Percentiles rank a stretch among this genome's conserved stretches.
Evolutionary conservation across 2,888 invertebrate genomes (phyloP).

Genomic region (Cyclophora albipunctata): DNA sequence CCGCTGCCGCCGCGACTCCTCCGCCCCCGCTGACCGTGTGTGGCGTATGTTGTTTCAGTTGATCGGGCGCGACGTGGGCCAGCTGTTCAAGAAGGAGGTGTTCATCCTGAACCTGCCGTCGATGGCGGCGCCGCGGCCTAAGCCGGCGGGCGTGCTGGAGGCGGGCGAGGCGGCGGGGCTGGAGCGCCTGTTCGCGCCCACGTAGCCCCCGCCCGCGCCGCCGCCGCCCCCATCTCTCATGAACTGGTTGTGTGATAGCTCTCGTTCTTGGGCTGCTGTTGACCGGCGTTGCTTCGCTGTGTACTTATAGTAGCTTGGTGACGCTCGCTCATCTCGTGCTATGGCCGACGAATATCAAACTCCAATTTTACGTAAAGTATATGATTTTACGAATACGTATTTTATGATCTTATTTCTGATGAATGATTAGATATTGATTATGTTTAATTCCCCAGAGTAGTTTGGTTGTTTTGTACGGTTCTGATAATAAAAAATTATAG

Average conservation of each 20-base stretch:
- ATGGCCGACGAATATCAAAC: background rate
- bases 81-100: conserved; percentile 90
- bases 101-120: conserved; percentile 89
- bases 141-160: conserved; percentile 50
- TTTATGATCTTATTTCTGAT: background rate
- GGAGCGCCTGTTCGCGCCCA: conserved; percentile 52
- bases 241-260: background rate
- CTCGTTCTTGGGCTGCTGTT: background rate
- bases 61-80: conserved; percentile 89
- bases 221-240: background rate
- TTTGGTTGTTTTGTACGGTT: too few relatives aligned
- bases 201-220: conserved; percentile 31
- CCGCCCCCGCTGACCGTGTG: too few relatives aligned
- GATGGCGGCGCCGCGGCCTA: conserved; percentile 59
- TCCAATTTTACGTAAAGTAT: background rate
- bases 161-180: conserved; percentile 47
- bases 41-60: conserved; percentile 62
- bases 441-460: too few relatives aligned
- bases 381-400: background rate
- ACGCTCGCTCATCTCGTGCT: background rate
- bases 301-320: background rate
- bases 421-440: too few relatives aligned
- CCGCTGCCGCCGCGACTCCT: background rate
- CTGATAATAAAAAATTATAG: too few relatives aligned
- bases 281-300: background rate